Percentiles rank a stretch among this genome's conserved stretches.
Conservation (phyloP, 2,797 vertebrate species). For the Myotis daubentonii region DNA sequence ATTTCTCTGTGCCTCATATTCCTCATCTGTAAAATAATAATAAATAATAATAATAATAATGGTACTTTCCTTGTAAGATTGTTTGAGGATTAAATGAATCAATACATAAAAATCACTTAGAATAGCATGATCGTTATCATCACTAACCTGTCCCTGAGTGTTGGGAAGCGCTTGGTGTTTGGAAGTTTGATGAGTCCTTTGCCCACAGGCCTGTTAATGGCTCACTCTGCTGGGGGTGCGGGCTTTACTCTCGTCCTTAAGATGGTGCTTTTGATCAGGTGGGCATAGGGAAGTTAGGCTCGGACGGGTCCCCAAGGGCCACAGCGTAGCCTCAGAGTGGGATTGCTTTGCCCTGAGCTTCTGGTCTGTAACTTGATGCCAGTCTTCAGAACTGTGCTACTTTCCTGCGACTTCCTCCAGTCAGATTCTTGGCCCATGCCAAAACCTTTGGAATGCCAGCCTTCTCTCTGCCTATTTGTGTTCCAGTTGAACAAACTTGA, state of each 20-base stretch:
- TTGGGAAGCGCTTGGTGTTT: background rate
- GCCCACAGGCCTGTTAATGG: background rate
- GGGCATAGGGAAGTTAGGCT: background rate
- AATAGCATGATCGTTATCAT: background rate
- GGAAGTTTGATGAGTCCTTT: background rate
- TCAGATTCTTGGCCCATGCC: constrained; percentile 8
- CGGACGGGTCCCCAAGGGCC: background rate
- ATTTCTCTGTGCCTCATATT: constrained; percentile 12
- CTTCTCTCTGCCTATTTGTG: background rate
- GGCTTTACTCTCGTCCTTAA: background rate
- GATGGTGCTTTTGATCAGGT: constrained; percentile 7
- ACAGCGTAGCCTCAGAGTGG: background rate
- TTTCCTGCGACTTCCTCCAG: background rate
- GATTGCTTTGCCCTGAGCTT: background rate
- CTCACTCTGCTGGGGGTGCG: background rate
- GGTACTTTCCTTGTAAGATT: background rate
- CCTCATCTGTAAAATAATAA: constrained; percentile 27
- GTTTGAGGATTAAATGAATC: constrained; percentile 25
- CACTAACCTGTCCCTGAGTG: background rate
- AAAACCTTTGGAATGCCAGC: background rate
- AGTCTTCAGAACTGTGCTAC: background rate
- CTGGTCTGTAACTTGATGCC: background rate
- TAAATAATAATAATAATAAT: background rate
- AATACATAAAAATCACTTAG: background rate
- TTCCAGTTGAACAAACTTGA: constrained; percentile 11